Evolutionary conservation across 2,113 vertebrate genomes (phyloP), one percentile per base, ranked within the genome.

Genomic region (Tringa solitaria): DNA sequence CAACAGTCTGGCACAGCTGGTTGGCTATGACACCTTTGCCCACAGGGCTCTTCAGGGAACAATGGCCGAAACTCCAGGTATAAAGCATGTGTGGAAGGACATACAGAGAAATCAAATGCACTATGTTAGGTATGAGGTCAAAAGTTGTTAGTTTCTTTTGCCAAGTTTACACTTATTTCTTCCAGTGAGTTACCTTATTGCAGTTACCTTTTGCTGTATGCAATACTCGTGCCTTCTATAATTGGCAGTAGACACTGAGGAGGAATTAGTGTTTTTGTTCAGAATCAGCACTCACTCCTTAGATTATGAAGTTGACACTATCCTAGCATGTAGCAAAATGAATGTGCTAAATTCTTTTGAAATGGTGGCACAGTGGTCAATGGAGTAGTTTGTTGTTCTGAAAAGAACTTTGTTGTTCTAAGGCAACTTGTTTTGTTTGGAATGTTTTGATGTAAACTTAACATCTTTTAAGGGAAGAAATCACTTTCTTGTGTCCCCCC

Each of bases 11-110:
- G 99, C 99, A 28, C 98, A 98, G 56, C 63, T 99, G 81, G 99
- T 99, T 70, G 99, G 99, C 22, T 99, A 99, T 1, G 92, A 99
- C 33, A 99, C 99, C 0, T 99, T 98, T 79, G 98, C 98, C 68
- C 99, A 99, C 97, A 97, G 99, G 90, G 99, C 99, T 48, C 98
- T 99, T 43, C 99, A 99, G 85, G 99, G 99, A 76, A 99, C 99
- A 1, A 99, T 99, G 98, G 99, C 99, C 60, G 98, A 98, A 97
- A 99, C 91, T 75, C 99, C 99, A 98, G 99, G 99, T 99, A 97
- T 70, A 37, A 87, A 33, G 39, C 74, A 10, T 22, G 6, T 43
- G 8, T 78, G 60, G 64, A 82, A 75, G 53, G 78, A 41, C 7
- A 17, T 21, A 5, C 30, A 54, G 37, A 86, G 59, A 74, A 81